phyloP scores from a whole-genome alignment of 2,888 invertebrate genomes.

The Leptopilina syphax region DNA sequence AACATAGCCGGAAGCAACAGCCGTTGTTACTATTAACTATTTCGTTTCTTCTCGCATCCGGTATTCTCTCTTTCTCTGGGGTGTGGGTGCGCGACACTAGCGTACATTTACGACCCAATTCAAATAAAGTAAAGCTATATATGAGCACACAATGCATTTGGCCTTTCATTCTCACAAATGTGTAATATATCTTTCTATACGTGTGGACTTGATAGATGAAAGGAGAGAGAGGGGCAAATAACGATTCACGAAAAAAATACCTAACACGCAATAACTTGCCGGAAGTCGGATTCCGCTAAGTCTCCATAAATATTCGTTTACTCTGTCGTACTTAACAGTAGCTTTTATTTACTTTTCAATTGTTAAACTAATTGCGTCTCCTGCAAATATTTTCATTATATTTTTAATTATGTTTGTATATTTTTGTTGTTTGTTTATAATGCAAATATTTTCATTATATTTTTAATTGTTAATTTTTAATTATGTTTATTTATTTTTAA shows the following conservation, averaged over 20 bases:
- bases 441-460: too few species aligned
- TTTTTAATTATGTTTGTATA: too few species aligned
- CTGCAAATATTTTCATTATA: too few species aligned
- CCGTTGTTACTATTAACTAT: conserved; percentile 67
- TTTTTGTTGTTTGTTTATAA: too few species aligned
- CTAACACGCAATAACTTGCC: conserved; percentile 6
- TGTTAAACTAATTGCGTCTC: too few species aligned
- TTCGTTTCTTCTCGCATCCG: conserved; percentile 60
- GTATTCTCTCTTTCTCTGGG: conserved; percentile 38
- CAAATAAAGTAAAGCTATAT: conserved; percentile 12
- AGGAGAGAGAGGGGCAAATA: background rate
- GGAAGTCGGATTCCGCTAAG: conserved; percentile 6
- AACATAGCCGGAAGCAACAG: conserved; percentile 65
- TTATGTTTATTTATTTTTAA: too few species aligned
- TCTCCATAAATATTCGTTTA: conserved; percentile 3
- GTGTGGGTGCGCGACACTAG: conserved; percentile 56
- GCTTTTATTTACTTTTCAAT: background rate
- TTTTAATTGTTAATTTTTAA: too few species aligned
- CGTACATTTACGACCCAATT: conserved; percentile 39
- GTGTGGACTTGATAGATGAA: background rate
- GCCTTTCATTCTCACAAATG: conserved; percentile 13
- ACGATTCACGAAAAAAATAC: conserved; percentile 3
- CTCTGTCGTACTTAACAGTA: background rate
- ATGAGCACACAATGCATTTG: conserved; percentile 23
- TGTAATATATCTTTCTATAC: background rate